Evolutionary conservation across 2,888 invertebrate species (phyloP), one percentile per base, ranked within the genome.

Genomic region (Acanthococcus lagerstroemiae): DNA sequence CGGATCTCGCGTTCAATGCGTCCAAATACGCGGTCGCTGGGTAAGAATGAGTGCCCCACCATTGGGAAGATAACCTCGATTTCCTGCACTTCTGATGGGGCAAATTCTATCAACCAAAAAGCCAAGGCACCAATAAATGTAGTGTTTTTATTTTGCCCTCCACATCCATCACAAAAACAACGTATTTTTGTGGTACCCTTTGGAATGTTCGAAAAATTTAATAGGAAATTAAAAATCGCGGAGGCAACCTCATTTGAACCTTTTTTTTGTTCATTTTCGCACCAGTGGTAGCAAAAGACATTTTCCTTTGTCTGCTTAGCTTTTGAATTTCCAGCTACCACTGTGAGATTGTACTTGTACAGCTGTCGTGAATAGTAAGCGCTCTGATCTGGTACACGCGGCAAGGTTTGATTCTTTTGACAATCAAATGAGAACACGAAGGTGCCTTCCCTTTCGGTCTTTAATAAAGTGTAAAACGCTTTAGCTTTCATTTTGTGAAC

Each of bases 281-380:
- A 72, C 73, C 75, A 74, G 54, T 48, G 27, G 67, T 73, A 74
- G 15, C 69, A 61, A 63, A 67, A 72, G 3, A 72, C 71, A 63
- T 72, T 73, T 4, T 72, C 67, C 52, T 55, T 60, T 2, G 66
- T 69, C 21, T 73, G 66, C 46, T 68, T 63, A 17, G 58, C 19
- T 67, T 72, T 72, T 19, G 74, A 75, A 54, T 65, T 50, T 17
- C 74, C 74, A 57, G 71, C 67, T 57, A 74, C 73, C n/a, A 74
- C 68, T n/a, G 74, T 73, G 26, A 74, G 73, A 68, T 75, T 75
- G 66, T 74, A 75, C 9, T 69, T 50, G 66, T 74, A 74, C 15
- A 75, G 55, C 67, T 75, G 74, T 7, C 74, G 68, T 24, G 69
- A 68, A 69, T 73, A 76, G 55, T 75, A 75, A 1, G 72, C 69